phyloP scores from a whole-genome alignment of 1,140 invertebrate species.

The Heliconius congener region DNA sequence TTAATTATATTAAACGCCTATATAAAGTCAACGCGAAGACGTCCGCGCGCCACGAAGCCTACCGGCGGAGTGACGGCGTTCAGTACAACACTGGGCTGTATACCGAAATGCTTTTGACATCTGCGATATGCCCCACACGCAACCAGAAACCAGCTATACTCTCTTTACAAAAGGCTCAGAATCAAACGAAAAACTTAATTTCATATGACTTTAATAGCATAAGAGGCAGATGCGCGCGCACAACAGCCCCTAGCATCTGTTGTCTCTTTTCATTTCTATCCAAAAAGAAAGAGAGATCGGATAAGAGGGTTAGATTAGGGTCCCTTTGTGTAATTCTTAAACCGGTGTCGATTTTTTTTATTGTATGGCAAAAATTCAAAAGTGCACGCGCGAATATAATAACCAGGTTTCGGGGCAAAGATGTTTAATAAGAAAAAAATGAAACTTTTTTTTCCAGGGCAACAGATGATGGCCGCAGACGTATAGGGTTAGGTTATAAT shows the following conservation, averaged over 20 bases:
- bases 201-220: conserved; percentile 19
- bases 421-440: background rate
- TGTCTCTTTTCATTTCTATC: conserved; percentile 16
- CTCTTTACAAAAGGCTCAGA: background rate
- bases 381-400: conserved; percentile 13
- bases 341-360: conserved; percentile 16
- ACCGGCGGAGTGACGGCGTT: conserved; percentile 61
- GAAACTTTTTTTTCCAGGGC: background rate
- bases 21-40: conserved; percentile 47
- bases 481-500: background rate
- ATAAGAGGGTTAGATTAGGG: conserved; percentile 28
- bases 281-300: conserved; percentile 19
- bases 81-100: conserved; percentile 22
- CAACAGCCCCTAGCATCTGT: conserved; percentile 30
- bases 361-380: conserved; percentile 2
- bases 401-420: conserved; percentile 3
- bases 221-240: conserved; percentile 42
- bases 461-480: conserved; percentile 9
- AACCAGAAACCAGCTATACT: conserved; percentile 10
- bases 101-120: conserved; percentile 11
- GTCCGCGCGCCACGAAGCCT: conserved; percentile 62
- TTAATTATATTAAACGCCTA: conserved; percentile 25
- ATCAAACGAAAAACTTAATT: background rate
- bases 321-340: conserved; percentile 22
- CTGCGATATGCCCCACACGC: background rate